phyloP scores from a whole-genome alignment of 1,140 invertebrate species.

The Reticulitermes speratus region DNA sequence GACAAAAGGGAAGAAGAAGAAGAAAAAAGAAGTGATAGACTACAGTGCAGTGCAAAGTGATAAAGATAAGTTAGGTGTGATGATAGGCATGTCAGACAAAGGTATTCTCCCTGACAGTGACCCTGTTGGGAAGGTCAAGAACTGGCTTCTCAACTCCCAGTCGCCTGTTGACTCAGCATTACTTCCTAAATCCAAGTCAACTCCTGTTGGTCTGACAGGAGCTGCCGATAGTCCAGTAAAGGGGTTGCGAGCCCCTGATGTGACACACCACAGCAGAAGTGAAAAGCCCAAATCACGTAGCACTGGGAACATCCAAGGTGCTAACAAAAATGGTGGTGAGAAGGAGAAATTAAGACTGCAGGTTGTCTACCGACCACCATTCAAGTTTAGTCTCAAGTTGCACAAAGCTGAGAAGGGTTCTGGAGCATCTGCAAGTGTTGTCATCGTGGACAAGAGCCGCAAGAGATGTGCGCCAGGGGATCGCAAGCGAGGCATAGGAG shows the following conservation, averaged over 20 bases:
- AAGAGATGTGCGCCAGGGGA: conserved; percentile 42
- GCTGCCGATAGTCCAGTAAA: conserved; percentile 40
- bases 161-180: conserved; percentile 38
- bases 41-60: conserved; percentile 63
- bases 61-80: conserved; percentile 33
- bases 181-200: conserved; percentile 36
- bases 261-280: conserved; percentile 30
- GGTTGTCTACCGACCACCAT: conserved; percentile 82
- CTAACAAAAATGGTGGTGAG: conserved; percentile 39
- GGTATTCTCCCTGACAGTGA: conserved; percentile 49
- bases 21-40: conserved; percentile 74
- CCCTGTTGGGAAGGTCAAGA: conserved; percentile 77
- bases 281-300: conserved; percentile 48
- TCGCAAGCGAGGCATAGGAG: conserved; percentile 35
- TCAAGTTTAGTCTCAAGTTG: conserved; percentile 78
- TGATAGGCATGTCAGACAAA: not conserved
- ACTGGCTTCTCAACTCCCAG: conserved; percentile 77
- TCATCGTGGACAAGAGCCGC: conserved; percentile 25
- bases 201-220: conserved; percentile 41
- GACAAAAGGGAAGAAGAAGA: conserved; percentile 42
- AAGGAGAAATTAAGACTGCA: conserved; percentile 71
- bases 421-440: conserved; percentile 19
- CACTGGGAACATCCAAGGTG: conserved; percentile 45
- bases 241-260: not conserved
- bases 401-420: conserved; percentile 43